Evolutionary conservation across 1,140 invertebrate genomes (phyloP), one percentile per base, ranked within the genome.

Genomic region (Trachelipus rathkii): DNA sequence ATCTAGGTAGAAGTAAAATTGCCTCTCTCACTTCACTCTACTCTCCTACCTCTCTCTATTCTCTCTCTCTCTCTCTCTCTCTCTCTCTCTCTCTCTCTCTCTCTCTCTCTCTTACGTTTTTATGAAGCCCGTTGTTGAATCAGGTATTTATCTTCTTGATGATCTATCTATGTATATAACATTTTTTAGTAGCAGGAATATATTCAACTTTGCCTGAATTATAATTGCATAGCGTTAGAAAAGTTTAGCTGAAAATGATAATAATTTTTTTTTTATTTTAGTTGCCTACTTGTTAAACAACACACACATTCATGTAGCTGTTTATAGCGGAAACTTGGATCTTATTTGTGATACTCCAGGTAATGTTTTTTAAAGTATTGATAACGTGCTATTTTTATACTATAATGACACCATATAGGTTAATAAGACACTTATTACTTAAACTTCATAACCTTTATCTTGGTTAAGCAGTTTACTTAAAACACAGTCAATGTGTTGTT

Each of bases 41-140:
- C n/a, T n/a, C n/a, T n/a, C n/a, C n/a, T n/a, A n/a, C n/a, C n/a
- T n/a, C n/a, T n/a, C n/a, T n/a, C n/a, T n/a, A n/a, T n/a, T n/a
- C n/a, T n/a, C n/a, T n/a, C n/a, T n/a, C n/a, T n/a, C n/a, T n/a
- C n/a, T n/a, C n/a, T n/a, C n/a, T n/a, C n/a, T n/a, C n/a, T n/a
- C n/a, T n/a, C n/a, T n/a, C n/a, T n/a, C n/a, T n/a, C n/a, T n/a
- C n/a, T n/a, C n/a, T n/a, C n/a, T n/a, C n/a, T n/a, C n/a, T n/a
- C n/a, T n/a, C n/a, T n/a, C n/a, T n/a, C n/a, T n/a, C n/a, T n/a
- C n/a, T n/a, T n/a, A n/a, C n/a, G n/a, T n/a, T 33, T 95, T 95
- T 82, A 95, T 95, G 93, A 93, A 92, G 83, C 92, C 93, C 13
- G 92, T 92, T 33, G 89, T 89, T 11, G 82, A 90, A 68, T 87